A percentile compares a stretch with the other conserved stretches of the same genome.
Conservation (phyloP, 35 echinoderm and acorn worm species). For the Amphiura filiformis region DNA sequence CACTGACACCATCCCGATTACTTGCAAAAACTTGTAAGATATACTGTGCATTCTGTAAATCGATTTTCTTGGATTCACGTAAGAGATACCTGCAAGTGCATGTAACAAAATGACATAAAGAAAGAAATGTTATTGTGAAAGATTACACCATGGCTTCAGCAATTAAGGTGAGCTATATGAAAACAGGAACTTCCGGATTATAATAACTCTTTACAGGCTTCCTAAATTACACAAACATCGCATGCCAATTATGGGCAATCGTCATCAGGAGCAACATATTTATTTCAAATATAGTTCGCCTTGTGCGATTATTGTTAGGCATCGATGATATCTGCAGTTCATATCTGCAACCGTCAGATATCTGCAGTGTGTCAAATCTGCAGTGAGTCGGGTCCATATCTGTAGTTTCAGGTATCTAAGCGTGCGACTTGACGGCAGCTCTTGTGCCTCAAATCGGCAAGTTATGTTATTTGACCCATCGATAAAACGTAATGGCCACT, state of each 20-base stretch:
- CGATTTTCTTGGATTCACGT: neutral
- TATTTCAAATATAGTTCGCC: neutral
- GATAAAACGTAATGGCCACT: neutral
- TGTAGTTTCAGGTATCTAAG: neutral
- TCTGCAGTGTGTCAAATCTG: neutral
- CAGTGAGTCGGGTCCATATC: neutral
- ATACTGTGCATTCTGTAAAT: conserved; percentile 9
- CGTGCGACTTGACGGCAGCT: neutral
- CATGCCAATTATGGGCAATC: neutral
- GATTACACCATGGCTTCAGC: no score
- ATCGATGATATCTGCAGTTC: neutral
- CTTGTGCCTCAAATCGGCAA: no score
- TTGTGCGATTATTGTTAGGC: neutral
- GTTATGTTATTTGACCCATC: neutral
- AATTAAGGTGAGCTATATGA: no score
- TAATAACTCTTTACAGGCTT: no score
- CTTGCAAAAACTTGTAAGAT: conserved; percentile 17
- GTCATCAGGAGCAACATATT: neutral
- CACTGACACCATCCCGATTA: neutral
- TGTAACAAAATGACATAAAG: neutral
- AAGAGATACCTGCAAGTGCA: neutral
- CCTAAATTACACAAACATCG: neutral
- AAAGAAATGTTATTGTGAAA: neutral
- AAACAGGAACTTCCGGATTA: no score
- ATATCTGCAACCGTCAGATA: neutral